Base-by-base conservation (phyloP, 2,797 vertebrate genomes). In the Argyrosomus regius region DNA sequence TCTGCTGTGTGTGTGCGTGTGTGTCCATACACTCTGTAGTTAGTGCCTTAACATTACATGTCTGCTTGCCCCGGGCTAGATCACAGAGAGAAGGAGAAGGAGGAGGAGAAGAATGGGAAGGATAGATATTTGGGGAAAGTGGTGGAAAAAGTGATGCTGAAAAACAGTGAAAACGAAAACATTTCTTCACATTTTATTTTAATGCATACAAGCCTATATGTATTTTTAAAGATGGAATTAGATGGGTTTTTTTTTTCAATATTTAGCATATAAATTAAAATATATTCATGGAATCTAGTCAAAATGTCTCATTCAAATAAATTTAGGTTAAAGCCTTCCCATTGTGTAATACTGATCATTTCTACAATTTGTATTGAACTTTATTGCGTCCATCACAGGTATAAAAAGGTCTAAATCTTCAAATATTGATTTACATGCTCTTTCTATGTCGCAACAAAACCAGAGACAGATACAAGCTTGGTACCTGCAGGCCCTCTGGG, bases 21-120 rank as follows among this genome's bases (percentile, higher is more conserved):
- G 77, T 72, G 82, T 84, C 71, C 69, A 67, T 57, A 78, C 66
- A 88, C 76, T 82, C 72, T 76, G 72, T 92, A 92, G 87, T 95
- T 93, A 94, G 91, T 87, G 87, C 85, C 84, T 92, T 92, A 92
- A 91, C 91, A 92, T 89, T 90, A 90, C 83, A 83, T 52, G 89
- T 89, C 88, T 92, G 76, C 79, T 92, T 48, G 90, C 95, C 94
- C 78, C 16, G 22, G 94, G 96, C 94, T 77, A 85, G 59, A 85
- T 77, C 72, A 70, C 67, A 78, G 62, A 80, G 46, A 57, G 46
- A 58, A 80, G 72, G 62, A 71, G 50, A 35, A 81, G 61, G 56
- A 70, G 24, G 45, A 50, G 8, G 50, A 74, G 50, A 69, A 57
- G 54, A 58, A 65, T 24, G 20, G 13, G n/a, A 58, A 31, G 60